Evolutionary conservation across 2,888 invertebrate species (phyloP), one percentile per base, ranked within the genome.

Genomic region (Spilosoma lubricipeda): DNA sequence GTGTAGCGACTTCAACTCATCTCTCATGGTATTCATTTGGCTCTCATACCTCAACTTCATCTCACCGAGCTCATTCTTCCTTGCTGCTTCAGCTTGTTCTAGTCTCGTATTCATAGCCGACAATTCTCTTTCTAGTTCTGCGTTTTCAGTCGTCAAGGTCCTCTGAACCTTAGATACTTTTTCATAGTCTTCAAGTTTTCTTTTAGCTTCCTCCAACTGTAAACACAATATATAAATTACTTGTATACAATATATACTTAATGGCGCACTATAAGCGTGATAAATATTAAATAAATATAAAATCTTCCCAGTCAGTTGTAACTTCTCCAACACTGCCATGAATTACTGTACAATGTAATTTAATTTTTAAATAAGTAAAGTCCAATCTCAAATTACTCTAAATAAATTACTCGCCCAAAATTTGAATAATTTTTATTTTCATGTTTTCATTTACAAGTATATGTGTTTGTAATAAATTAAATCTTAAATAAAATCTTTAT

Each of bases 1-100:
- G 90, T 98, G 98, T 86, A 98, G 96, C 13, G 98, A 97, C 83
- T 97, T 97, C 59, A 98, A 96, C 92, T 99, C 99, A 78, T 98
- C 98, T 79, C 97, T 97, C 88, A 99, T 97, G 23, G 97, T 97
- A 80, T 97, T 97, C 90, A 98, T 96, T 90, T 98, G 97, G 81
- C 97, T 97, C 87, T 99, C 99, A 89, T 98, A 98, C 72, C 98
- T 96, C 91, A 98, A 96, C 91, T 98, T 98, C 75, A 97, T 97
- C 76, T 98, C 97, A 2, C 97, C 97, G 48, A 98, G 93, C 88
- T 99, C 99, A 15, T 97, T 96, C 89, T 98, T 98, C 74, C 98
- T 97, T 39, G 97, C 96, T 84, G 97, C 97, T 85, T 98, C 98
- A 7, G 97, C 96, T 85, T 97, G 96, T 80, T 97, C 96, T 45